A percentile compares a stretch with the other conserved stretches of the same genome.
Evolutionary conservation across 2,113 vertebrate species (phyloP).

Genomic region (Xenus cinereus): DNA sequence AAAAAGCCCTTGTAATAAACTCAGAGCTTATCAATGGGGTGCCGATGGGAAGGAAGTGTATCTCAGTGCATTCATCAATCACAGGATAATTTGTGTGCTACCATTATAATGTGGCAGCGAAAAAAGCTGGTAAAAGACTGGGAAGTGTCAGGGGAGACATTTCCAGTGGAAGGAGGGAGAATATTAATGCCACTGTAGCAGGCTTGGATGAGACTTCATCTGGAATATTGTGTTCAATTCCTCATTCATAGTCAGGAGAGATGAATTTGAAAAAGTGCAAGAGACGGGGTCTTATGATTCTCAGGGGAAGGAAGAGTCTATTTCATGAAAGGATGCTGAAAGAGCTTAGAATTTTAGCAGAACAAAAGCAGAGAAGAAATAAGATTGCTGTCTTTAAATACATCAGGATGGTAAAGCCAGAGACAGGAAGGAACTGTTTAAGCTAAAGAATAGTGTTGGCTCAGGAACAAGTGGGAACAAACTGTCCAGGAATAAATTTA

Average conservation of each 20-base stretch:
- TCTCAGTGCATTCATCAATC: conserved; percentile 32
- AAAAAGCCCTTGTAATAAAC: neutral
- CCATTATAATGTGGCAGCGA: conserved; percentile 3
- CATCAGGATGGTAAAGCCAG: conserved; percentile 48
- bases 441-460: conserved; percentile 50
- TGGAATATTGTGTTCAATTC: conserved; percentile 56
- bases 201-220: conserved; percentile 26
- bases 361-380: conserved; percentile 43
- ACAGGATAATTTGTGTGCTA: conserved; percentile 34
- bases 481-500: conserved; percentile 57
- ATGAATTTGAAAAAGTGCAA: conserved; percentile 38
- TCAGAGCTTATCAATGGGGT: neutral
- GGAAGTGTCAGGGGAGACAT: conserved; percentile 15
- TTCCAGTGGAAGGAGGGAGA: conserved; percentile 29
- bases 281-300: neutral
- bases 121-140: conserved; percentile 12
- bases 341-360: conserved; percentile 40
- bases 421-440: conserved; percentile 65
- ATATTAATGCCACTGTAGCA: conserved; percentile 37
- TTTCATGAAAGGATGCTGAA: conserved; percentile 32
- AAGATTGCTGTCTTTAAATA: conserved; percentile 49
- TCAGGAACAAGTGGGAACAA: conserved; percentile 47
- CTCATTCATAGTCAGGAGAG: conserved; percentile 42
- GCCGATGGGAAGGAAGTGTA: conserved; percentile 18
- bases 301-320: conserved; percentile 46